Base-by-base conservation (phyloP, 2,797 vertebrate species). In the Brachyrhaphis roseni region DNA sequence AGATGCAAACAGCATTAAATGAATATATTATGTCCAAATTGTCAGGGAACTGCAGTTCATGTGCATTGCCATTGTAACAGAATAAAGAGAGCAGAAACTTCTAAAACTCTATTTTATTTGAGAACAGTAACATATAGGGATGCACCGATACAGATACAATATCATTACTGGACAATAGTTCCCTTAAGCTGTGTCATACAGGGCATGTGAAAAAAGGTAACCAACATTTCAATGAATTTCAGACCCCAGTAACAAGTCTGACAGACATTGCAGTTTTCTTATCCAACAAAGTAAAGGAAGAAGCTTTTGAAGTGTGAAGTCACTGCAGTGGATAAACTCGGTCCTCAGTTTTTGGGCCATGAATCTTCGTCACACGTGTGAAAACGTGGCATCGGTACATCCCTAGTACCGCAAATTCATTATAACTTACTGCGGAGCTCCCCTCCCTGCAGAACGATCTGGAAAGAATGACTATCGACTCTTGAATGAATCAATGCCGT, bases 401-500 rank as follows among this genome's bases (percentile, higher is more conserved):
- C 90, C 88, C 88, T 66, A 62, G 81, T 72, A 87, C 83, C 88
- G 81, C 79, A 76, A 79, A 86, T 86, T 86, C 74, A 87, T 89
- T 83, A 68, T 53, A 80, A 84, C 82, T 88, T 81, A 82, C 88
- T 87, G 89, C 90, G 80, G 87, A 70, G 41, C 82, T 89, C 81
- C 79, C 74, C 81, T 85, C 82, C 77, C 80, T 76, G 86, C 84
- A 90, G 86, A 91, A 89, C 88, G 79, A 81, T 89, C 90, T 70
- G 77, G 85, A 89, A 91, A 86, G 84, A 93, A 91, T 79, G 82
- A 85, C 82, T 90, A 91, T 90, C 26, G 88, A 92, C 92, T 90
- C 89, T 88, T 87, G 89, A 92, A 91, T 89, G 79, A 91, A 91
- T 92, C 89, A 93, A 91, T 90, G 88, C 87, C 66, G 91, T 87